Percentiles rank a stretch among this genome's conserved stretches.
Conservation (phyloP, 2,888 invertebrate genomes). For the Nemurella pictetii region DNA sequence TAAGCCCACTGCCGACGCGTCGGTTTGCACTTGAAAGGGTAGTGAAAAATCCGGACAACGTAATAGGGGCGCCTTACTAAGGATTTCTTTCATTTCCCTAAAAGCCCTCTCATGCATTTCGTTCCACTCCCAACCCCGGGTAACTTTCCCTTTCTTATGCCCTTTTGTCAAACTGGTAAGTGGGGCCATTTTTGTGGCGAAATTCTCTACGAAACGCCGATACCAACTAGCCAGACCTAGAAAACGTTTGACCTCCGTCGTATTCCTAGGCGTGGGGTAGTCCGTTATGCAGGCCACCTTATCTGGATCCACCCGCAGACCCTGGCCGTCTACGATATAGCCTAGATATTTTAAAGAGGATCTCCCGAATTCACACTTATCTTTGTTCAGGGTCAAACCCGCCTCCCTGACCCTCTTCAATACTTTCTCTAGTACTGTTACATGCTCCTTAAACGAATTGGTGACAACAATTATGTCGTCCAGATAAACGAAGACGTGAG, state of each 20-base stretch:
- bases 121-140: constrained; percentile 15
- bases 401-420: constrained; percentile 22
- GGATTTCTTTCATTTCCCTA: neutral
- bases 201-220: constrained; percentile 31
- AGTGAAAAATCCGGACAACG: constrained; percentile 32
- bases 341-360: constrained; percentile 34
- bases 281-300: constrained; percentile 30
- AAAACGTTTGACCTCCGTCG: constrained; percentile 11
- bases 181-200: neutral
- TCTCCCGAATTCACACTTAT: constrained; percentile 29
- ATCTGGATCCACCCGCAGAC: constrained; percentile 33
- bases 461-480: constrained; percentile 43
- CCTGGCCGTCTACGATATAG: constrained; percentile 31
- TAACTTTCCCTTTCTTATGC: neutral
- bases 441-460: constrained; percentile 38
- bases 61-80: constrained; percentile 29
- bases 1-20: constrained; percentile 39
- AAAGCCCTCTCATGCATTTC: constrained; percentile 16
- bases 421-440: constrained; percentile 27
- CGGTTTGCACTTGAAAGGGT: constrained; percentile 41
- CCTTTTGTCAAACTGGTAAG: neutral
- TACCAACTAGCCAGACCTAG: constrained; percentile 26
- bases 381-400: neutral
- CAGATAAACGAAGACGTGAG: constrained; percentile 44
- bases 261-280: neutral